Evolutionary conservation across 2,113 vertebrate genomes (phyloP).

Genomic region (Herpetotheres cachinnans): DNA sequence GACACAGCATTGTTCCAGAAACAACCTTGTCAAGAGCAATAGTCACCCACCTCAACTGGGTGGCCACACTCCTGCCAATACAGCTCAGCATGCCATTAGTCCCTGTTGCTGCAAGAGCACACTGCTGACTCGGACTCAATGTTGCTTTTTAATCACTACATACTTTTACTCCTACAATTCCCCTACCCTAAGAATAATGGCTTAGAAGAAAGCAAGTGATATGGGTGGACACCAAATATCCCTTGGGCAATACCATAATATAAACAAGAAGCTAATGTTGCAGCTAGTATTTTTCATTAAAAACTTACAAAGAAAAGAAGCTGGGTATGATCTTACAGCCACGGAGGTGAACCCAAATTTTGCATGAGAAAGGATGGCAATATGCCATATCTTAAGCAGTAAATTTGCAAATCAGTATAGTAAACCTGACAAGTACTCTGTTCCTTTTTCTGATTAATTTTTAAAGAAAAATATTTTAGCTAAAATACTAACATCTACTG

Average conservation of each 20-base stretch:
- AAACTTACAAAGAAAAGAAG: not conserved
- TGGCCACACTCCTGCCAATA: not conserved
- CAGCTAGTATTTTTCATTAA: not conserved
- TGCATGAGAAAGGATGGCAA: not conserved
- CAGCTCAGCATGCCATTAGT: not conserved
- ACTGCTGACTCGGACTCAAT: accelerated
- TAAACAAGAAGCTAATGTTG: not conserved
- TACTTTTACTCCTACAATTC: not conserved
- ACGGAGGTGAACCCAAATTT: not conserved
- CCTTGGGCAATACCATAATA: not conserved
- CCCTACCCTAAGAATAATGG: not conserved
- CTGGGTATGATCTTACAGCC: not conserved
- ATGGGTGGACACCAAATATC: not conserved
- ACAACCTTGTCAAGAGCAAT: not conserved
- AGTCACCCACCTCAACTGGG: accelerated
- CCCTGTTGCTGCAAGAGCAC: not conserved
- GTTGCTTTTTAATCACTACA: not conserved
- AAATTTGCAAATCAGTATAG: not conserved
- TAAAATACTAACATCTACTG: not conserved
- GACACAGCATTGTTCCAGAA: not conserved
- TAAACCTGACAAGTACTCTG: not conserved
- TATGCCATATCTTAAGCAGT: not conserved
- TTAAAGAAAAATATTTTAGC: not conserved
- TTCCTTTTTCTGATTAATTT: not conserved
- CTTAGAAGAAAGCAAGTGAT: not conserved